Evolutionary conservation across 1,140 invertebrate species (phyloP), one percentile per base, ranked within the genome.

Genomic region (Dolichoris vasculosae): DNA sequence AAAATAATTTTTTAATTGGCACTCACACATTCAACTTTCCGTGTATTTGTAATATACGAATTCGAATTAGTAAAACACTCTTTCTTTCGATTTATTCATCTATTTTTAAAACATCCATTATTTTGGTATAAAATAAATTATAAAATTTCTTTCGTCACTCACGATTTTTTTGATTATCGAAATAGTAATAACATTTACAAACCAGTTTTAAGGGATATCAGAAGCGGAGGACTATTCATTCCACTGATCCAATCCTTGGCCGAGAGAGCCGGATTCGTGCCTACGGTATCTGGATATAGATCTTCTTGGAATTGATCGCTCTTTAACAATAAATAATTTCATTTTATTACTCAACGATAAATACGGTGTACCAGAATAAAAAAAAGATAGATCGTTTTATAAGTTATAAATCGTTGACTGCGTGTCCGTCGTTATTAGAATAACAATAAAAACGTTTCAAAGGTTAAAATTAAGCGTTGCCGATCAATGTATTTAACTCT

Each of bases 281-380:
- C 96, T 13, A 96, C 95, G 8, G 98, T 99, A 89, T 99, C 97
- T 0, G 98, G 98, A 93, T 97, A 99, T 48, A 99, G 93, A 93
- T 99, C 98, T 89, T 97, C 97, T 95, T 97, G 96, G 90, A 97
- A 97, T 81, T 95, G 94, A 88, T 96, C 96, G 79, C 96, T 96
- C 95, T 96, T 87, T 83, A 88, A 87, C 88, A 89, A 32, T 73
- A 48, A 67, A 63, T 17, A 78, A 40, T 23, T 20, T 26, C 23
- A 26, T 59, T 23, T 59, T 26, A 59, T 59, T 59, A 59, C 4
- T 59, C 23, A 9, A 59, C 23, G 13, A 2, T 26, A 6, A 59
- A 26, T 1, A 59, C 51, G 48, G n/a, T n/a, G 32, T 30, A 4
- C 7, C 2, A 30, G n/a, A 32, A 64, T 8, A 26, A 17, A 63